Evolutionary conservation across 2,797 vertebrate species (phyloP).

Genomic region (Aldrovandia affinis): DNA sequence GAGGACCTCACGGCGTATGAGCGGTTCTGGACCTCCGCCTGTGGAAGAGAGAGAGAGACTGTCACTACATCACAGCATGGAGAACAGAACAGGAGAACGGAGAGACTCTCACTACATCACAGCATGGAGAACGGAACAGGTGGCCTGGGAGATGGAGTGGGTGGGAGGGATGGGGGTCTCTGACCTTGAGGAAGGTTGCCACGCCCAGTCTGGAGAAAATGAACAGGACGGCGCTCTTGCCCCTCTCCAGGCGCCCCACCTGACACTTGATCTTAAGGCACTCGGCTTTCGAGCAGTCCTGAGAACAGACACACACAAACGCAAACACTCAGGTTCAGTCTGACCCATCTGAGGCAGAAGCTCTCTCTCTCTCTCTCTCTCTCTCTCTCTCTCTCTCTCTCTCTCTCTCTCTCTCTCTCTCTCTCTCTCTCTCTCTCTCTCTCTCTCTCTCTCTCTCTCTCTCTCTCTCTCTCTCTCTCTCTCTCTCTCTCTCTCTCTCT

Average conservation of each 20-base stretch:
- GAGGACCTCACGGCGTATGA: slow-evolving; percentile 86
- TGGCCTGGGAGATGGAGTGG: neutral
- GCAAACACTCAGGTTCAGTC: neutral
- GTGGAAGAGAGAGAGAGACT: slow-evolving; percentile 36
- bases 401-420: too few relatives aligned
- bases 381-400: too few relatives aligned
- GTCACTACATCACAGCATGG: neutral
- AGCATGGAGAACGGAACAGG: neutral
- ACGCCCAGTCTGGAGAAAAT: slow-evolving; percentile 86
- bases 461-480: too few relatives aligned
- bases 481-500: too few relatives aligned
- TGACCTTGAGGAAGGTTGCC: slow-evolving; percentile 87
- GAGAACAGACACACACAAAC: slow-evolving; percentile 39
- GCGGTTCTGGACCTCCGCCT: slow-evolving; percentile 90
- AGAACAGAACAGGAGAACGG: neutral
- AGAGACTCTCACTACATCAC: neutral
- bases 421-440: too few relatives aligned
- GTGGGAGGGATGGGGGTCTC: neutral
- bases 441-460: too few relatives aligned
- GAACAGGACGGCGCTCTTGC: slow-evolving; percentile 87
- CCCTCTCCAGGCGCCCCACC: slow-evolving; percentile 87
- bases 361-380: neutral
- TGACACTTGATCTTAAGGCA: slow-evolving; percentile 87
- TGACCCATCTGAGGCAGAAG: neutral
- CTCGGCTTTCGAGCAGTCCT: slow-evolving; percentile 83